Base-by-base conservation (phyloP, 2,888 invertebrate genomes). In the Tetragnatha montana region DNA sequence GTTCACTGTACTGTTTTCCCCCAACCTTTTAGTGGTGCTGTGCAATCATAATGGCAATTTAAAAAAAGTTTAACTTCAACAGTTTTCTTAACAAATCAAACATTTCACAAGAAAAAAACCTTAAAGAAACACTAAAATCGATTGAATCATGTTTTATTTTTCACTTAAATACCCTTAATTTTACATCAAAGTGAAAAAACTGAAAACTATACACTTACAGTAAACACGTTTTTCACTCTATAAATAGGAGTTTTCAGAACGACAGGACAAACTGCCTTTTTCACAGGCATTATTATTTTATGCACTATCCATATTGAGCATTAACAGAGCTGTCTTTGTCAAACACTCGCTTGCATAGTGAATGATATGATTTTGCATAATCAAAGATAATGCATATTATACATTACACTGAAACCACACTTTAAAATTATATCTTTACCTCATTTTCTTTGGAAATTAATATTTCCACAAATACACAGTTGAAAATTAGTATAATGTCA, bases 281-380 rank as follows among this genome's bases (percentile, higher is more conserved):
- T 78, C 19, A 60, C 8, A 51, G 60, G 85, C 70, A 21, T 35
- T 50, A 47, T 78, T 71, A 76, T 74, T 35, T 51, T 81, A 88
- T 83, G 76, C 89, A 75, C 71, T 84, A 21, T 81, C 80, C 75
- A 69, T 84, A 17, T 81, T 86, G 89, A 89, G 89, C 89, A 85
- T 71, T 71, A 81, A 81, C 76, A 85, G 50, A 80, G 76, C 84
- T 75, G 73, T 70, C 10, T 49, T 22, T 85, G 19, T 79, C 51
- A 70, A 21, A 70, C 74, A 76, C 75, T 81, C 75, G 68, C 68
- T 80, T 85, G 89, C 89, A 89, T 89, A 89, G 85, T 76, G 51
- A 81, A 81, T 89, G 89, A 89, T 89, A 89, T 89, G 89, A 81
- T 89, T 85, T 85, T 89, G 89, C 89, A 89, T 85, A 89, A 81